These are phyloP conservation scores for Limonius californicus DNA, from an alignment of 1,140 invertebrate genomes.

Conservation along the genomic window DNA sequence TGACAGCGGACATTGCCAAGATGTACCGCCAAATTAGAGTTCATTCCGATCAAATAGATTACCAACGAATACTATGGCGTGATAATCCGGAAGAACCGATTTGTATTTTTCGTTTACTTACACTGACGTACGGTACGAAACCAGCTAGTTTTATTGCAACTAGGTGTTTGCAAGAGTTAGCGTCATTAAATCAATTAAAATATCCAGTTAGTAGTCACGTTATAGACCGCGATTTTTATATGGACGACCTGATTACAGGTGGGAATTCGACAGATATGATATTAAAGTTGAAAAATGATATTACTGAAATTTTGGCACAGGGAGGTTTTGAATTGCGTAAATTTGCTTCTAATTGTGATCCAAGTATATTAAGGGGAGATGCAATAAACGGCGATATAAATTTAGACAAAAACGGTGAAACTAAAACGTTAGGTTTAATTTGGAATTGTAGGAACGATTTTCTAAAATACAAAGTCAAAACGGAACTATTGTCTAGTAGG, in stretches of 20 bases:
- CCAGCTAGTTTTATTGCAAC: too few relatives aligned
- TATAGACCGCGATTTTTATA: constrained; percentile 44
- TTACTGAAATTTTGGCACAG: too few relatives aligned
- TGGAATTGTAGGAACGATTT: not conserved
- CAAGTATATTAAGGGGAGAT: not conserved
- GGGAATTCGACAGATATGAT: not conserved
- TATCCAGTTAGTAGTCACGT: constrained; percentile 27
- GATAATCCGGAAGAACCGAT: constrained; percentile 12
- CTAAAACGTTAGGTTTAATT: constrained; percentile 18
- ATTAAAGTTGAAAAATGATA: not conserved
- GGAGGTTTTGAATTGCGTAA: too few relatives aligned
- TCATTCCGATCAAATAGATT: constrained; percentile 31
- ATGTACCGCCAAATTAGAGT: constrained; percentile 41
- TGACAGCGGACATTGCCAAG: constrained; percentile 30
- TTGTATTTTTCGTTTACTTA: constrained; percentile 25
- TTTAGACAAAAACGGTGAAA: not conserved
- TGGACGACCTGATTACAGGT: constrained; percentile 46
- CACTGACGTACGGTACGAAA: constrained; percentile 35
- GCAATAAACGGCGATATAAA: not conserved
- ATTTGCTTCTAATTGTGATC: not conserved
- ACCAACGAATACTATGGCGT: constrained; percentile 43
- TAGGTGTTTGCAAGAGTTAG: constrained; percentile 37
- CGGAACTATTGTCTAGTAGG: not conserved
- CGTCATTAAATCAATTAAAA: constrained; percentile 28
- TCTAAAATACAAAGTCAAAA: constrained; percentile 1